Evolutionary conservation across 2,113 vertebrate genomes (phyloP), one percentile per base, ranked within the genome.

Genomic region (Scopus umbretta): DNA sequence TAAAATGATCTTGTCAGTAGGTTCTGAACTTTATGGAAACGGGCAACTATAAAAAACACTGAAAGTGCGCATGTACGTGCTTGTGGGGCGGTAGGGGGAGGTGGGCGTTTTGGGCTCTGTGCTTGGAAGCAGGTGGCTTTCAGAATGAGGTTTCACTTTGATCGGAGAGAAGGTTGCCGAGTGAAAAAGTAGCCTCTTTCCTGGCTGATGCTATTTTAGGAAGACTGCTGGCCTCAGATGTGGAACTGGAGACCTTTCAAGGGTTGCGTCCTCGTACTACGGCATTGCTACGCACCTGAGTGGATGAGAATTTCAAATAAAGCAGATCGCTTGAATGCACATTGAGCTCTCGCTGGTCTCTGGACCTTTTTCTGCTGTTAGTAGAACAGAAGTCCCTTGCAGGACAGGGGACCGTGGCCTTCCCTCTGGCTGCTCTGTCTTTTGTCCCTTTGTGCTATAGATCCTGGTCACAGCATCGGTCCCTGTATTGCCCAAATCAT

Each of bases 101-200:
- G 38, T 50, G 21, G 20, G 22, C 15, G 7, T 66, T 90, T 86
- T 49, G 42, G 38, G 30, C 65, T 70, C 42, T 36, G 25, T 36
- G n/a, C 58, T 82, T 56, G 36, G 32, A 76, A 87, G 61, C 93
- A 91, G 87, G 70, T 86, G 93, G 76, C 66, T 91, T 94, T 92
- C 84, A 94, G 70, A 81, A 87, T 65, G 52, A 74, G 42, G 84
- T 79, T 95, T 92, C 6, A 0, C 42, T 75, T 80, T 85, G 59
- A 62, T 63, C 5, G 2, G 50, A 19, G 49, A 56, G 53, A 49
- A 80, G 76, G 56, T 4, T 1, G 12, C 18, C 0, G 1, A 23
- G 36, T 66, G 81, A 61, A 81, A 70, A 85, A 90, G 56, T n/a
- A 90, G n/a, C 40, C 67, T 86, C 36, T 75, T 61, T 68, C 70